These are phyloP conservation scores for Actenoides lindsayi DNA, from an alignment of 2,113 vertebrate species.

Conservation along the genomic window DNA sequence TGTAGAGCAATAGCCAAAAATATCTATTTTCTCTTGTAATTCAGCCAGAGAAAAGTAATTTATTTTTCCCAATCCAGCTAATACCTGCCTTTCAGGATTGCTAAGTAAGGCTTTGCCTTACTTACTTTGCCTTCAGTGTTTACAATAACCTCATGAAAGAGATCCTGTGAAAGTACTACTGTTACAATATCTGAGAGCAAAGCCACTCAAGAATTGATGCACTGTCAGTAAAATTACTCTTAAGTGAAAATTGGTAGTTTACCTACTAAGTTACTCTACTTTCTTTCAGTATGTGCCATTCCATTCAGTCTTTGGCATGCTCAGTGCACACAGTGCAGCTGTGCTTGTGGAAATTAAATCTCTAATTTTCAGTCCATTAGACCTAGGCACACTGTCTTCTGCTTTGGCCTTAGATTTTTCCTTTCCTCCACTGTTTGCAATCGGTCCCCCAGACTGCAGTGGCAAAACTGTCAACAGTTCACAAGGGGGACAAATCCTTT, in stretches of 20 bases:
- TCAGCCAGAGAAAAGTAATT: not conserved
- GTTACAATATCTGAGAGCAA: not conserved
- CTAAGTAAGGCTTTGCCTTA: not conserved
- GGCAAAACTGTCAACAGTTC: conserved; percentile 67
- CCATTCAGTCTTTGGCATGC: not conserved
- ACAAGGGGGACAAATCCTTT: conserved; percentile 66
- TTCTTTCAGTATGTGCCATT: not conserved
- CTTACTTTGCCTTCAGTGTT: not conserved
- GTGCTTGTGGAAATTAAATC: not conserved
- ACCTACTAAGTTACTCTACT: not conserved
- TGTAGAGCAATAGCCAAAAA: not conserved
- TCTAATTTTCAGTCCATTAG: not conserved
- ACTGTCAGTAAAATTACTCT: not conserved
- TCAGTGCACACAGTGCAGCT: not conserved
- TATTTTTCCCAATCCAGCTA: not conserved
- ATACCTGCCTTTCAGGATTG: not conserved
- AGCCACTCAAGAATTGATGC: not conserved
- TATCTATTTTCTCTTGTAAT: not conserved
- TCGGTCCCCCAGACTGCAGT: conserved; percentile 51
- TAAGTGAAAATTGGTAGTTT: not conserved
- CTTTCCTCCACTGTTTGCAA: conserved; percentile 33
- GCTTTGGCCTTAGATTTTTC: conserved; percentile 8
- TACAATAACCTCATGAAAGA: not conserved
- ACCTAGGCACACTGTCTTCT: not conserved
- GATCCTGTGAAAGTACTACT: not conserved